Evolutionary conservation across 1,140 invertebrate species (phyloP).

Genomic region (Leptinotarsa defecta): DNA sequence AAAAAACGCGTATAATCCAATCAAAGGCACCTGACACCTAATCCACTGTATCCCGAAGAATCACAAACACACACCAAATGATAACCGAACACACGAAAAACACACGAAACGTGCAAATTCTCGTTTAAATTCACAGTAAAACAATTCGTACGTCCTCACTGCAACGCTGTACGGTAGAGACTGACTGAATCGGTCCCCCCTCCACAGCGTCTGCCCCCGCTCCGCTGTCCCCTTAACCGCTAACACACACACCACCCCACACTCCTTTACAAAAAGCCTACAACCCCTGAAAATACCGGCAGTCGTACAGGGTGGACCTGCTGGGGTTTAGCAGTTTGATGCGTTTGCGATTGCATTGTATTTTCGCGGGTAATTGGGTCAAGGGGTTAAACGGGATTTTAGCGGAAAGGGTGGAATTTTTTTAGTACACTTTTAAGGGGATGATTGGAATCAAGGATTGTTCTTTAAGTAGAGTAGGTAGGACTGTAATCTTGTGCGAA

Average conservation of each 20-base stretch:
- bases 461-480: too few relatives aligned
- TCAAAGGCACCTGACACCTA: conserved; percentile 10
- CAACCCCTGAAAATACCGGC: conserved; percentile 50
- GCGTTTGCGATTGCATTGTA: background rate
- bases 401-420: too few relatives aligned
- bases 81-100: conserved; percentile 18
- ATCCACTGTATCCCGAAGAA: background rate
- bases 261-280: conserved; percentile 52
- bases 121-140: background rate
- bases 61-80: conserved; percentile 24
- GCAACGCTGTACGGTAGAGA: conserved; percentile 24
- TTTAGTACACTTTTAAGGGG: too few relatives aligned
- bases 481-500: too few relatives aligned
- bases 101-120: conserved; percentile 11
- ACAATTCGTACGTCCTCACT: conserved; percentile 35
- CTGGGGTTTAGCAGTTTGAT: background rate
- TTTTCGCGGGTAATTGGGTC: too few relatives aligned
- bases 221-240: conserved; percentile 46
- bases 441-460: too few relatives aligned
- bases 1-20: conserved; percentile 18
- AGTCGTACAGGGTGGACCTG: conserved; percentile 21
- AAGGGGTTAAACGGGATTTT: too few relatives aligned
- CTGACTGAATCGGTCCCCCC: conserved; percentile 10
- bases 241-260: conserved; percentile 51
- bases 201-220: conserved; percentile 29